Base-by-base conservation (phyloP, 2,797 vertebrate genomes). In the Enteromius paludinosus region DNA sequence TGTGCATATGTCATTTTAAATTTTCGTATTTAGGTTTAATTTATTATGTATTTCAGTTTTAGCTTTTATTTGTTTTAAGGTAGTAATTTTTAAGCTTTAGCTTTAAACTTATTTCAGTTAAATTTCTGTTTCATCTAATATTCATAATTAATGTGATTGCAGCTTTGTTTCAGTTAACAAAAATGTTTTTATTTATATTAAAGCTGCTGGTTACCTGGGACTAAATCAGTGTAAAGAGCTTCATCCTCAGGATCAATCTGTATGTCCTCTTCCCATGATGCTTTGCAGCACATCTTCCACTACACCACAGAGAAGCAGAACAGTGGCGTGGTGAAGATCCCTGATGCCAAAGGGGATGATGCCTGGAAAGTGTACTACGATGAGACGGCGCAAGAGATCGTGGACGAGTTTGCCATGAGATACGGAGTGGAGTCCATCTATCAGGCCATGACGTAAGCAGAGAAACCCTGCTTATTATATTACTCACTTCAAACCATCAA, bases 321-420 rank as follows among this genome's bases (percentile, higher is more conserved):
- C 82, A 92, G 95, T 0, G 97, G 98, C 0, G 97, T 97, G 0
- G 96, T 99, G 35, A 98, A 97, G 91, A 99, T 99, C 86, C 97
- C 97, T 0, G 97, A 98, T 0, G 97, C 98, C 77, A 98, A 98
- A 89, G 98, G 98, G 0, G 97, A 99, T 0, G 98, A 99, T 0
- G 97, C 97, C 8, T 99, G 97, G 98, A 99, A 99, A 88, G 98
- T 99, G 9, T 99, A 99, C 87, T 99, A 97, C 1, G 98, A 99
- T 2, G 97, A 99, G 92, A 98, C 97, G 0, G 95, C 97, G 0
- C 98, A 99, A 92, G 98, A 99, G 91, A 97, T 98, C 0, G 97
- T 98, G 90, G 98, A 99, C 0, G 98, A 99, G 91, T 99, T 99
- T 35, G 98, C 98, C 85, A 99, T 99, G 97, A 95, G 98, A 93